These are phyloP conservation scores for Penaeus monodon DNA, from an alignment of 2,888 invertebrate species.

Conservation along the genomic window DNA sequence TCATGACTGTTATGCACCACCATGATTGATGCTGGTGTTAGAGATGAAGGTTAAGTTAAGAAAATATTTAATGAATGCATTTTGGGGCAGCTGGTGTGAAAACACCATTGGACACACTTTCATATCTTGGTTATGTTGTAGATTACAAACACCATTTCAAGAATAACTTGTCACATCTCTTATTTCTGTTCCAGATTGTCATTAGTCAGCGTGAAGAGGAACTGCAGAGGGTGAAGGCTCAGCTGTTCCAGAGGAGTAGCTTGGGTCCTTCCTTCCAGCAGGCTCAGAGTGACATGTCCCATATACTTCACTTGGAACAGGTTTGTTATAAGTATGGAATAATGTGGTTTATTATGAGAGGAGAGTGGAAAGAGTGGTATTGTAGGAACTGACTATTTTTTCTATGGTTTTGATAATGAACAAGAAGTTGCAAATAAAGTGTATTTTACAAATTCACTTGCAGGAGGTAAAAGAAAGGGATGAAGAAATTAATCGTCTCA, in stretches of 20 bases:
- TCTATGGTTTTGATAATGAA: background rate
- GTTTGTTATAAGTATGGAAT: background rate
- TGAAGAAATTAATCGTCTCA: conserved; percentile 34
- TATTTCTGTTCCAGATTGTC: conserved; percentile 24
- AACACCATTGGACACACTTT: no score
- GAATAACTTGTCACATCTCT: background rate
- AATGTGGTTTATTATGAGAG: background rate
- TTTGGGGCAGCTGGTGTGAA: no score
- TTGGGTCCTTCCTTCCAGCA: background rate
- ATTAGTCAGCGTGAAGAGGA: conserved; percentile 48
- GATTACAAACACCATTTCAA: no score
- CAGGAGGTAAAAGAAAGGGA: conserved; percentile 50
- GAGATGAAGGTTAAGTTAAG: no score
- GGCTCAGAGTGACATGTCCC: conserved; percentile 18
- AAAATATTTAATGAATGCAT: no score
- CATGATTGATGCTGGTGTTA: no score
- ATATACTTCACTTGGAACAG: conserved; percentile 33
- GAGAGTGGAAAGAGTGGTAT: no score
- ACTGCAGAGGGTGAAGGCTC: conserved; percentile 36
- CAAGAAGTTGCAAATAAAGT: background rate
- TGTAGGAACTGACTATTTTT: background rate
- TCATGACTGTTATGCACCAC: no score
- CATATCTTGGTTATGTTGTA: no score
- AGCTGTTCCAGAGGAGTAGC: conserved; percentile 33
- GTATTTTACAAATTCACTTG: background rate